A percentile compares a stretch with the other conserved stretches of the same genome.
Conservation (phyloP, 2,797 vertebrate species). For the Eupleurogrammus muticus region DNA sequence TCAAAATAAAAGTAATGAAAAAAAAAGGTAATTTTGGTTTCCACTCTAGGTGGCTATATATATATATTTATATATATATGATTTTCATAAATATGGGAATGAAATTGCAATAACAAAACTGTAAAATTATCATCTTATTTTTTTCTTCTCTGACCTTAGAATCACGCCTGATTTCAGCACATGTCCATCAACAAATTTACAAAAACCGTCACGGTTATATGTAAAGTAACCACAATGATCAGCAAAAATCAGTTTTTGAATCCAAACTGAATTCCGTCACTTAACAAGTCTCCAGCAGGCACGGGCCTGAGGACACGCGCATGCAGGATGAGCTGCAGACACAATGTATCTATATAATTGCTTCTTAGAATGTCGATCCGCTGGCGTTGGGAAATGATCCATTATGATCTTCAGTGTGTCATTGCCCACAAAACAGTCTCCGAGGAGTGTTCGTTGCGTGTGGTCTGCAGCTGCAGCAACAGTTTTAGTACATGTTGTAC, state of each 20-base stretch:
- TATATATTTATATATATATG: too few relatives aligned
- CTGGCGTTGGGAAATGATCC: constrained; percentile 15
- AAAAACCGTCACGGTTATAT: background rate
- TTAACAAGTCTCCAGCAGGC: background rate
- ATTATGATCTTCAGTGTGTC: constrained; percentile 24
- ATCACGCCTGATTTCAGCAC: background rate
- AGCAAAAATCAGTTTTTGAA: background rate
- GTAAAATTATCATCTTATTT: too few relatives aligned
- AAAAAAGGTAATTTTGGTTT: too few relatives aligned
- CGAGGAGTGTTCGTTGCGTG: constrained; percentile 32
- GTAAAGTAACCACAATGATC: background rate
- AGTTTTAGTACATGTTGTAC: constrained; percentile 20
- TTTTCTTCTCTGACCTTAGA: background rate
- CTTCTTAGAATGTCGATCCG: constrained; percentile 4
- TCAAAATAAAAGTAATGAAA: too few relatives aligned
- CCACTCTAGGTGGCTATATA: too few relatives aligned
- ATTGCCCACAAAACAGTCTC: constrained; percentile 19
- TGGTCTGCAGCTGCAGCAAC: constrained; percentile 53
- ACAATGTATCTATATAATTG: constrained; percentile 5
- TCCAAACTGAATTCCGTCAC: background rate
- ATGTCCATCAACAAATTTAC: background rate
- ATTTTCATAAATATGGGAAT: too few relatives aligned
- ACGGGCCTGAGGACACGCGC: background rate
- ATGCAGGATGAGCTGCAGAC: background rate
- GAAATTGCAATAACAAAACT: too few relatives aligned